Evolutionary conservation across 2,888 invertebrate genomes (phyloP).

Genomic region (Tipula lateralis): DNA sequence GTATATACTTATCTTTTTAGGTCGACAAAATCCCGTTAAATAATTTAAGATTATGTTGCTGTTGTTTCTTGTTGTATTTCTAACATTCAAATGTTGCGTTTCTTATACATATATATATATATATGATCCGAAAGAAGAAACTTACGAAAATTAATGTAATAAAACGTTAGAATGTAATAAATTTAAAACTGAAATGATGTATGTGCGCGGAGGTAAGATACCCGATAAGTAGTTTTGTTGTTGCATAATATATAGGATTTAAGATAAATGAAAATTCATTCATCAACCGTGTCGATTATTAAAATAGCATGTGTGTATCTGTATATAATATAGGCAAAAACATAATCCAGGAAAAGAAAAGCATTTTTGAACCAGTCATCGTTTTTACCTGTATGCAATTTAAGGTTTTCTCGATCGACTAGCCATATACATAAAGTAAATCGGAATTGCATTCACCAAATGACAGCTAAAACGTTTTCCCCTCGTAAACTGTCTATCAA

Average conservation of each 20-base stretch:
- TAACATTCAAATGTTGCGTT: background rate
- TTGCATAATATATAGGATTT: no score
- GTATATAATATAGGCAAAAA: no score
- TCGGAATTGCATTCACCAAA: background rate
- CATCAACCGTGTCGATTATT: background rate
- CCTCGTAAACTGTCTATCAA: background rate
- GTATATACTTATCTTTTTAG: background rate
- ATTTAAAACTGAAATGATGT: background rate
- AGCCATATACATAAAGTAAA: no score
- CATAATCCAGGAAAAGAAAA: background rate
- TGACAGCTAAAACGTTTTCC: background rate
- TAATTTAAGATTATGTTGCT: background rate
- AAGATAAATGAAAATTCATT: background rate
- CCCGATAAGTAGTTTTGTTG: background rate
- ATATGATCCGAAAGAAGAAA: background rate
- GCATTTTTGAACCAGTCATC: background rate
- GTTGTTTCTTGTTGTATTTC: background rate
- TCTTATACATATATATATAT: background rate
- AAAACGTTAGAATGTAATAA: background rate
- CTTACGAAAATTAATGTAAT: background rate
- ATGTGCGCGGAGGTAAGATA: background rate
- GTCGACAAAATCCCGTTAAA: constrained; percentile 12
- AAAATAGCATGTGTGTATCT: background rate
- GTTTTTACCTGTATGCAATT: background rate
- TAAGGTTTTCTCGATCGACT: background rate